Evolutionary conservation across 2,888 invertebrate species (phyloP), one percentile per base, ranked within the genome.

Genomic region (Ochropacha duplaris): DNA sequence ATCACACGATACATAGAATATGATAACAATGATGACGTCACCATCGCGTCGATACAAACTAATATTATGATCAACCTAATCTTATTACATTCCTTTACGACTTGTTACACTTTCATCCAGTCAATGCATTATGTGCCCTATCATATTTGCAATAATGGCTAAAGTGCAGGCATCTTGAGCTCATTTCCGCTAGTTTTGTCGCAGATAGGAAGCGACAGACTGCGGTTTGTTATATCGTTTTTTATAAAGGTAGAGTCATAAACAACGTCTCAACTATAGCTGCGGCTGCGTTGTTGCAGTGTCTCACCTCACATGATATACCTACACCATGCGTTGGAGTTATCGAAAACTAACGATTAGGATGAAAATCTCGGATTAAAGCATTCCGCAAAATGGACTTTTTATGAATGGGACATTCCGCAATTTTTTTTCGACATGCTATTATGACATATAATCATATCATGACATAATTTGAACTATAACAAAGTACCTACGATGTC

Each of bases 181-280:
- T 51, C 16, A 28, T 51, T 51, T 51, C 50, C 50, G 50, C 50
- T 28, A 24, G 50, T 50, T 50, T 22, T 24, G 28, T 26, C 16
- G 50, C 28, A 26, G 50, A 51, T 19, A 28, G 50, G 50, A 51
- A 51, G 50, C 50, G 16, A 28, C 28, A 28, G 28, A 51, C 24
- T 51, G 50, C 16, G 50, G 50, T 51, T 51, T 51, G n/a, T 14
- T 26, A 51, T 51, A 9, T 26, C 16, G 9, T 51, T 16, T 22
- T 16, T 51, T 51, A 11, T 51, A 16, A 51, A 51, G 16, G 26
- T n/a, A 28, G 16, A 9, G 19, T 44, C 44, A 16, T 44, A 44
- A 44, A 44, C 44, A 44, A 44, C 19, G 44, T 9, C 19, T 44
- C 19, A 36, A n/a, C n/a, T 4, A 36, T 36, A 6, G 5, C 5